phyloP scores from a whole-genome alignment of 2,888 invertebrate genomes.

The Heteromurus nitidus region DNA sequence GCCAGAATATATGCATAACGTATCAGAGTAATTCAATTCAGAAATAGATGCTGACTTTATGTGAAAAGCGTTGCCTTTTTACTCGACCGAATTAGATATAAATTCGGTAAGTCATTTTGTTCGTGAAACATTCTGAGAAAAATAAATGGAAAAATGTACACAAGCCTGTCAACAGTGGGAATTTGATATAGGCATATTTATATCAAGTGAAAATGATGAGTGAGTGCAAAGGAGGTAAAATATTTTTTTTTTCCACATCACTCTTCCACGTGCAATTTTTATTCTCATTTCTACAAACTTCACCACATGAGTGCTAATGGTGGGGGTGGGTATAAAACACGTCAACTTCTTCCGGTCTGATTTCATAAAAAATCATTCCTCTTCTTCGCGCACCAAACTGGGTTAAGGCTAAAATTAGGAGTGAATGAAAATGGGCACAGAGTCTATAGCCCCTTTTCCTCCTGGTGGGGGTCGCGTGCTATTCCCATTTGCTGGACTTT shows the following conservation, averaged over 20 bases:
- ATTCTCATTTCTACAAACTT: too few species aligned
- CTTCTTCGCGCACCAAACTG: slow-evolving; percentile 25
- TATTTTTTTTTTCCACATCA: background rate
- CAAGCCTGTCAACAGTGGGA: background rate
- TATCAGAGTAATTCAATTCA: too few species aligned
- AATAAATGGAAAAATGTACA: background rate
- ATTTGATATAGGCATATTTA: too few species aligned
- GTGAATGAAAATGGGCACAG: slow-evolving; percentile 30
- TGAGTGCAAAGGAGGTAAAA: too few species aligned
- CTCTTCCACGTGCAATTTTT: background rate
- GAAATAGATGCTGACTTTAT: too few species aligned
- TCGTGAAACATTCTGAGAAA: background rate
- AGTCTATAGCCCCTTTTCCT: slow-evolving; percentile 27
- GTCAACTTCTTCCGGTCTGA: slow-evolving; percentile 63
- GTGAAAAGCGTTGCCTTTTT: too few species aligned
- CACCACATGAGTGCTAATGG: slow-evolving; percentile 40
- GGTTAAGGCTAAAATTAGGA: slow-evolving; percentile 60
- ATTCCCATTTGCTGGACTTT: too few species aligned
- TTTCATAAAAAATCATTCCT: slow-evolving; percentile 56
- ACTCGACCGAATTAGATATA: too few species aligned
- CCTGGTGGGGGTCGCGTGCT: background rate
- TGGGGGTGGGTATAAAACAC: slow-evolving; percentile 48
- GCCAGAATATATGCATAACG: too few species aligned
- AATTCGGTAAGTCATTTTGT: too few species aligned
- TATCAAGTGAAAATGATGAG: too few species aligned